phyloP scores from a whole-genome alignment of 1,140 invertebrate species.

The Musca vetustissima region DNA sequence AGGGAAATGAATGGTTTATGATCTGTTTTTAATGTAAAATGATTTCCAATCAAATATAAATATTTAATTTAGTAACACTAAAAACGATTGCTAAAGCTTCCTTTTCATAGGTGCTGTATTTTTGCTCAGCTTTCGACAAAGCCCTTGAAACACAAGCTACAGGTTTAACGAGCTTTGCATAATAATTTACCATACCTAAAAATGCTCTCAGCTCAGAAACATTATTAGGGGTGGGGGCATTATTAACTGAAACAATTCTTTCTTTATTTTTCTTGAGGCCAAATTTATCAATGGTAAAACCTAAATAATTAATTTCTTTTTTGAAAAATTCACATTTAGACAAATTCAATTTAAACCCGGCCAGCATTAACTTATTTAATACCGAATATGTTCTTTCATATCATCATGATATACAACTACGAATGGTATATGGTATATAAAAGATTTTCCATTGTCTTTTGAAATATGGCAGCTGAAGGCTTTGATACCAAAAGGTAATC shows the following conservation, averaged over 20 bases:
- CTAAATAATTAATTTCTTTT: conserved; percentile 40
- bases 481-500: conserved; percentile 35
- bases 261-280: conserved; percentile 34
- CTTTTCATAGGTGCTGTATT: conserved; percentile 60
- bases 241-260: conserved; percentile 35
- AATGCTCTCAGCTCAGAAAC: conserved; percentile 44
- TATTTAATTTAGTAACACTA: conserved; percentile 59
- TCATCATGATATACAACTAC: conserved; percentile 36
- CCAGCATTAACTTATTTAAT: conserved; percentile 18
- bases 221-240: conserved; percentile 36
- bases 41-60: conserved; percentile 58
- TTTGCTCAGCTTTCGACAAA: conserved; percentile 55
- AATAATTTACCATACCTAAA: conserved; percentile 50
- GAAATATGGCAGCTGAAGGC: conserved; percentile 54
- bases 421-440: conserved; percentile 36
- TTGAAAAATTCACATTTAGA: conserved; percentile 45
- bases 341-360: conserved; percentile 36
- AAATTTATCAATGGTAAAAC: conserved; percentile 37
- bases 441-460: conserved; percentile 51
- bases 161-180: conserved; percentile 47
- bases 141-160: conserved; percentile 57
- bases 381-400: too few species aligned
- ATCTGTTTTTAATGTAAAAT: conserved; percentile 59
- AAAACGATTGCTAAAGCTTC: conserved; percentile 61
- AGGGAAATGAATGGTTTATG: conserved; percentile 58